Evolutionary conservation across 2,888 invertebrate species (phyloP).

Genomic region (Octonoba sinensis): DNA sequence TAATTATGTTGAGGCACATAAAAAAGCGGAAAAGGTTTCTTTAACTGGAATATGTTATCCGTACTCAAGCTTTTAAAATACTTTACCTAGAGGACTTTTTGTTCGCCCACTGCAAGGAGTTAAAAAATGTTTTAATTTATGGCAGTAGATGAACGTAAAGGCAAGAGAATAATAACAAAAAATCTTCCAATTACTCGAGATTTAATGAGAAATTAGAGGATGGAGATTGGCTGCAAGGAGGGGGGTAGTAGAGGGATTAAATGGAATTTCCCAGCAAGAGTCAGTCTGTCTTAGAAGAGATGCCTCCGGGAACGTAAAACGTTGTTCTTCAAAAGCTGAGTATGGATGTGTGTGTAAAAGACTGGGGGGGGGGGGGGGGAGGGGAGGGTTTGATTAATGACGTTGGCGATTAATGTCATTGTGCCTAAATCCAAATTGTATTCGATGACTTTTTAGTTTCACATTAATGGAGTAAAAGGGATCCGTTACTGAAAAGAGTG

Average conservation of each 20-base stretch:
- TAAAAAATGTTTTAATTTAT: slow-evolving; percentile 63
- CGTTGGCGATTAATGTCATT: slow-evolving; percentile 60
- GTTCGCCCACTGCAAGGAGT: slow-evolving; percentile 15
- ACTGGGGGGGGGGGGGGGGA: neutral
- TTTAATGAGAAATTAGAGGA: slow-evolving; percentile 63
- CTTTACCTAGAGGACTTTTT: slow-evolving; percentile 12
- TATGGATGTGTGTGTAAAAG: no score
- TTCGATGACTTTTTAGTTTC: slow-evolving; percentile 59
- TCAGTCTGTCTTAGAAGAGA: slow-evolving; percentile 32
- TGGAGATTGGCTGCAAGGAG: slow-evolving; percentile 47
- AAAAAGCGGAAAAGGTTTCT: neutral
- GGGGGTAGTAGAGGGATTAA: slow-evolving; percentile 39
- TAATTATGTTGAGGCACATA: neutral
- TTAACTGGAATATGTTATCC: slow-evolving; percentile 7
- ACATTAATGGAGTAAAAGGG: slow-evolving; percentile 43
- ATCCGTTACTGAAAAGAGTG: no score
- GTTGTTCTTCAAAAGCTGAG: slow-evolving; percentile 47
- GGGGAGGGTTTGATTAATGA: slow-evolving; percentile 54
- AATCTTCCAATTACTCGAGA: slow-evolving; percentile 59
- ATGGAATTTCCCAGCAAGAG: slow-evolving; percentile 46
- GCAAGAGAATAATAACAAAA: slow-evolving; percentile 17
- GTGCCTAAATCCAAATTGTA: slow-evolving; percentile 53
- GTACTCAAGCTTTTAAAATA: slow-evolving; percentile 9
- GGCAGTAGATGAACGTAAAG: slow-evolving; percentile 38
- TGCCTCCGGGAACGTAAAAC: slow-evolving; percentile 41